Evolutionary conservation across 1,140 invertebrate genomes (phyloP), one percentile per base, ranked within the genome.

Genomic region (Tribolium castaneum): DNA sequence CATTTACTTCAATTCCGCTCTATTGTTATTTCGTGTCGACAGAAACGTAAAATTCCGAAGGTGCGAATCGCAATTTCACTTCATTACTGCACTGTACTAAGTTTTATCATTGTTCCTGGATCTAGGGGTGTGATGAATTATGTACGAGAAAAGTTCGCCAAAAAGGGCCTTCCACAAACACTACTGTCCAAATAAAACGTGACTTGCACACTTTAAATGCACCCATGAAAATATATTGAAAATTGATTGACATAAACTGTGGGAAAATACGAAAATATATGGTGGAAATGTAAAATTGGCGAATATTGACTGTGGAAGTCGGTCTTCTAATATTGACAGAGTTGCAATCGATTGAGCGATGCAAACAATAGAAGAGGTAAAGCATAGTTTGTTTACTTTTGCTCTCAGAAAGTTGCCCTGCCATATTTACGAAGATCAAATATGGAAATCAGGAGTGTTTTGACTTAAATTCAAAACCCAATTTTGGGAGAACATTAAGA

Each of bases 1-100:
- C 80, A 80, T 80, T 80, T 78, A 80, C 78, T 78, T 56, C 77
- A 78, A 78, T 78, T 78, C 73, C 45, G 30, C 49, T 30, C 13
- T 73, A 51, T 72, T 25, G 45, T 72, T 72, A 73, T 66, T 66
- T 35, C 59, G 13, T 35, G 25, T 66, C 59, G 59, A 14, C n/a
- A 13, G 10, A 66, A 13, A 22, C 30, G 59, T 7, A 35, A 13
- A 22, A 22, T 66, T 66, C 30, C 54, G 19, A 25, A 66, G 59
- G 59, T 39, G 59, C 30, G 34, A 66, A 66, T 66, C 34, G 9
- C 59, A 66, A 66, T 66, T 35, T 35, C 12, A 66, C 59, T 66
- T 66, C 59, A 66, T 66, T 66, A 66, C 34, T 35, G 25, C 35
- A 12, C 30, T 66, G 59, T 66, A 66, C 25, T 13, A 35, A 66